Evolutionary conservation across 2,113 vertebrate species (phyloP), one percentile per base, ranked within the genome.

Genomic region (Microcebus jonahi): DNA sequence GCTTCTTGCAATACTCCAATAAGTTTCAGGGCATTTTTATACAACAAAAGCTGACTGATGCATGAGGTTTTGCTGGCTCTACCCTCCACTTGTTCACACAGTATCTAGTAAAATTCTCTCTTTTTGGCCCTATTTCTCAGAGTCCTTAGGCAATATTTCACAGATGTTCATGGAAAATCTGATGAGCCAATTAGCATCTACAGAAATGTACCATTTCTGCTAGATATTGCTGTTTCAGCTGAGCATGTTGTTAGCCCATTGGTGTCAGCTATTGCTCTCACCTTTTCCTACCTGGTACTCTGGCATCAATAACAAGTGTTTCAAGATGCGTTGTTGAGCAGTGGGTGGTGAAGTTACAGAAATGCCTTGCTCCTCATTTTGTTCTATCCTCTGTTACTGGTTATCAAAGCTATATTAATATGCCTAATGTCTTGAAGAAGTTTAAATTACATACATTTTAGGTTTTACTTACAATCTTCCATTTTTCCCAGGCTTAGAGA

Each of bases 401-500:
- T 83, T 55, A 77, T 70, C 59, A 88, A 82, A 90, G 39, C 63
- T 65, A 55, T 39, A 12, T 76, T 42, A 70, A 31, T n/a, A n/a
- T 15, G 59, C 53, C 31, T 55, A 84, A 27, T 65, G n/a, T 84
- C 42, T 79, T 71, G 25, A 87, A 79, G 65, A 82, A 68, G 34
- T 76, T 94, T 63, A 55, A 91, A 25, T 81, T 59, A 88, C 83
- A 88, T 83, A 77, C 20, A 83, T 57, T 77, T 76, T 45, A 71
- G n/a, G 61, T 79, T 57, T 94, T 79, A 15, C 50, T 94, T 88
- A 77, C 0, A 76, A 21, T 10, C 11, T 1, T 53, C 36, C 77
- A 10, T 79, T 31, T 79, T 77, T 80, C 45, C 18, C 71, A 42
- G 23, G 23, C 63, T 71, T 50, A 83, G 77, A 67, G 29, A 83